Conservation (phyloP, 2,797 vertebrate genomes). For the Tiaroga cobitis region DNA sequence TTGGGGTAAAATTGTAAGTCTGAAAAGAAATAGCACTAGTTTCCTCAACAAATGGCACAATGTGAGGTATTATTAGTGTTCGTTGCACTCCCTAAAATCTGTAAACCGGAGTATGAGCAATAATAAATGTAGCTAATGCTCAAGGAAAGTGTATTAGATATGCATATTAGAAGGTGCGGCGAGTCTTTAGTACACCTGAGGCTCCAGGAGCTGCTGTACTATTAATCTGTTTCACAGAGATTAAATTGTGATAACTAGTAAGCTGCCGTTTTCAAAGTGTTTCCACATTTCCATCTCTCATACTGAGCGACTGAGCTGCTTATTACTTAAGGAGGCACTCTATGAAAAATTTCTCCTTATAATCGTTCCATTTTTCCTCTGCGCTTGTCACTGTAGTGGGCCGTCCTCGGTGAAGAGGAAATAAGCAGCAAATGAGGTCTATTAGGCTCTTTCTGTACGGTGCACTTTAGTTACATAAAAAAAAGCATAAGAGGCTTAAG, state of each 20-base stretch:
- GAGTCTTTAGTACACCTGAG: slow-evolving; percentile 6
- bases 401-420: slow-evolving; percentile 1
- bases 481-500: background rate
- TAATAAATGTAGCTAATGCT: slow-evolving; percentile 12
- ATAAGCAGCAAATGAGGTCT: slow-evolving; percentile 20
- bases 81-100: background rate
- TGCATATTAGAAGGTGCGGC: background rate
- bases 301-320: background rate
- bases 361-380: slow-evolving; percentile 15
- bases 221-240: slow-evolving; percentile 27
- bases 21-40: background rate
- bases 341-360: slow-evolving; percentile 22
- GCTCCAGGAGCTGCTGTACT: background rate
- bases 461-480: background rate
- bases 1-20: too few species aligned
- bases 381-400: slow-evolving; percentile 1
- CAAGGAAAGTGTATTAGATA: background rate
- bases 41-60: background rate
- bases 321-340: slow-evolving; percentile 32
- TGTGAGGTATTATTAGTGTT: background rate
- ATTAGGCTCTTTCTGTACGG: background rate
- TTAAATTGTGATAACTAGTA: slow-evolving; percentile 29
- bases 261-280: slow-evolving; percentile 20
- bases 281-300: slow-evolving; percentile 30
- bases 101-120: background rate